A percentile compares a stretch with the other conserved stretches of the same genome.
Evolutionary conservation across 2,888 invertebrate genomes (phyloP).

Genomic region (Drosophila mimica): DNA sequence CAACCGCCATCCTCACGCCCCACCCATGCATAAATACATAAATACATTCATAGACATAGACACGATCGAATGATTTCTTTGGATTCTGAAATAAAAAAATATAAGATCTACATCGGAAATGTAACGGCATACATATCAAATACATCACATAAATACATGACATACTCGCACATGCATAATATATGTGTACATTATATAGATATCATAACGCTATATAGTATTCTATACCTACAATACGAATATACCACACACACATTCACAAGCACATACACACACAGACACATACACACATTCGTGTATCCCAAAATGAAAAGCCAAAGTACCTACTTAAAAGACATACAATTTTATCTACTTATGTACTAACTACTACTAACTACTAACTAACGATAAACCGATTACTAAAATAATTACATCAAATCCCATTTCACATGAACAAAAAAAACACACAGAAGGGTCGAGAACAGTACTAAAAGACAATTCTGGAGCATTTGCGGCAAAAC

Average conservation of each 20-base stretch:
- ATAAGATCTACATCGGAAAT: slow-evolving; percentile 67
- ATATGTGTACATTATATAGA: slow-evolving; percentile 29
- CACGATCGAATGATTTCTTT: slow-evolving; percentile 18
- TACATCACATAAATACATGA: slow-evolving; percentile 63
- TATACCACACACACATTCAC: slow-evolving; percentile 27
- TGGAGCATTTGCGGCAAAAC: slow-evolving; percentile 39
- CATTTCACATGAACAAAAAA: slow-evolving; percentile 22
- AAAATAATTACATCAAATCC: slow-evolving; percentile 42
- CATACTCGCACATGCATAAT: slow-evolving; percentile 44
- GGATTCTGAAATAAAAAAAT: slow-evolving; percentile 12
- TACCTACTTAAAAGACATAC: slow-evolving; percentile 77
- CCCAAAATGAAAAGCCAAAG: slow-evolving; percentile 76
- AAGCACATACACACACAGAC: slow-evolving; percentile 24
- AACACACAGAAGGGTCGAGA: slow-evolving; percentile 24
- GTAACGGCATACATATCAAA: slow-evolving; percentile 83
- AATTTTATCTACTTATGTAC: slow-evolving; percentile 62
- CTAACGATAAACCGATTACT: slow-evolving; percentile 42
- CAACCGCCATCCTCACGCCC: neutral
- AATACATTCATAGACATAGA: slow-evolving; percentile 7
- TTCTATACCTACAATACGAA: slow-evolving; percentile 30
- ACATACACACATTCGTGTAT: slow-evolving; percentile 33
- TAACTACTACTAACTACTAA: slow-evolving; percentile 42
- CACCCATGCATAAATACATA: slow-evolving; percentile 7
- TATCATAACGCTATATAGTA: slow-evolving; percentile 20
- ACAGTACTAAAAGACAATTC: slow-evolving; percentile 45